Conservation (phyloP, 2,797 vertebrate species). For the Mastacembelus armatus region DNA sequence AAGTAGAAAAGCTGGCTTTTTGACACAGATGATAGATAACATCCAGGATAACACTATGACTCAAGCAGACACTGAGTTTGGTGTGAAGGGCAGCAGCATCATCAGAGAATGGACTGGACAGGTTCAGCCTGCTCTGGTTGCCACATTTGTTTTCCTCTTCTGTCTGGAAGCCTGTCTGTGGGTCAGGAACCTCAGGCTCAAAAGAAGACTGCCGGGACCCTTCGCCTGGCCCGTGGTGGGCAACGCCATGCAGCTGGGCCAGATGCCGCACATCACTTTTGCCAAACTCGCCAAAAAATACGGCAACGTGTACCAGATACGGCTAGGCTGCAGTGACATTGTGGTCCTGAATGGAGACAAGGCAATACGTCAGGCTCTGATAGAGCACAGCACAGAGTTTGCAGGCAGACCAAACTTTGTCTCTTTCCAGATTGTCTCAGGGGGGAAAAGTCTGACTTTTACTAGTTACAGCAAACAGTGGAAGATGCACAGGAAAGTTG, state of each 20-base stretch:
- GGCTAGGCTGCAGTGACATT: slow-evolving; percentile 82
- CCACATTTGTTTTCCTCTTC: slow-evolving; percentile 83
- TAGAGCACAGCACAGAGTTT: slow-evolving; percentile 84
- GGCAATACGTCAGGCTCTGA: slow-evolving; percentile 85
- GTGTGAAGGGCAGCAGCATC: slow-evolving; percentile 77
- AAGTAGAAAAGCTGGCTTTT: slow-evolving; percentile 26
- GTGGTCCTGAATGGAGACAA: slow-evolving; percentile 87
- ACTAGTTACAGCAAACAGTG: slow-evolving; percentile 82
- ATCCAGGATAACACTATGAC: slow-evolving; percentile 53
- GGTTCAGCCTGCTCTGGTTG: slow-evolving; percentile 83
- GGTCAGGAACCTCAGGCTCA: slow-evolving; percentile 74
- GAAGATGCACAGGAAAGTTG: slow-evolving; percentile 85
- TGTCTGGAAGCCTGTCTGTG: slow-evolving; percentile 82
- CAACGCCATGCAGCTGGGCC: slow-evolving; percentile 89
- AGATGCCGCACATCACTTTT: slow-evolving; percentile 88
- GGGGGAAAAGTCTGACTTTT: slow-evolving; percentile 84
- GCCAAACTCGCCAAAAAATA: slow-evolving; percentile 83
- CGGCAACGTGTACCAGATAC: slow-evolving; percentile 88
- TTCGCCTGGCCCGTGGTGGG: slow-evolving; percentile 90
- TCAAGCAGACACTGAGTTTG: slow-evolving; percentile 77
- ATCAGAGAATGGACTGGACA: slow-evolving; percentile 82
- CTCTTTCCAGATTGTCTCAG: slow-evolving; percentile 83
- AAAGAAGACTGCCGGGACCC: slow-evolving; percentile 84
- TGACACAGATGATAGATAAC: background rate
- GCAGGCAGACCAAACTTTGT: slow-evolving; percentile 89